Conservation (phyloP, 2,888 invertebrate species). For the Steromphala cineraria region DNA sequence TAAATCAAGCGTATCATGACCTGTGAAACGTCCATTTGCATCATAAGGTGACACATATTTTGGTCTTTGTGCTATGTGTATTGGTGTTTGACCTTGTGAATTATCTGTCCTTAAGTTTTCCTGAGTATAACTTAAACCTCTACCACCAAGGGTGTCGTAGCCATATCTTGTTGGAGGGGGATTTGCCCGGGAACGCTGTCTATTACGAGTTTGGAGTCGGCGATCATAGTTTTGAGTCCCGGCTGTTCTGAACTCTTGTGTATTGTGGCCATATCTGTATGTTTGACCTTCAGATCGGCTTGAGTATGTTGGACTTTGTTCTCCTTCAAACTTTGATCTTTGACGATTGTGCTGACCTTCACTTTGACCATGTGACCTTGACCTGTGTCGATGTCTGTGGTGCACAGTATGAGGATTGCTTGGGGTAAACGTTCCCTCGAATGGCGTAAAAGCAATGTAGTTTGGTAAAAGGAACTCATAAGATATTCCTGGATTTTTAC, state of each 20-base stretch:
- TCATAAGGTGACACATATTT: constrained; percentile 13
- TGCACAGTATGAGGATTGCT: not conserved
- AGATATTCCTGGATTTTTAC: constrained; percentile 49
- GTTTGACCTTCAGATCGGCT: not conserved
- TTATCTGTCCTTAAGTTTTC: not conserved
- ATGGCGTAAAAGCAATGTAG: constrained; percentile 42
- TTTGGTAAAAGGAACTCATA: constrained; percentile 43
- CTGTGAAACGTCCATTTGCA: not conserved
- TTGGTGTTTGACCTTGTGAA: not conserved
- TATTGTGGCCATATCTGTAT: not conserved
- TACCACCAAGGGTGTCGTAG: constrained; percentile 40
- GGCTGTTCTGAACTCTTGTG: constrained; percentile 6
- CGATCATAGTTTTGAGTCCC: not conserved
- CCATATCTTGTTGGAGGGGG: constrained; percentile 28
- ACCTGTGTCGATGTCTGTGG: not conserved
- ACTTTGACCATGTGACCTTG: not conserved
- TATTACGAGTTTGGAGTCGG: no score
- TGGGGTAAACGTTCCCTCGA: constrained; percentile 27
- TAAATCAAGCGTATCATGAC: not conserved
- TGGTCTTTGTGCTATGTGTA: constrained; percentile 8
- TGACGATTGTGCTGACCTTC: not conserved
- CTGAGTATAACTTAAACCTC: constrained; percentile 40
- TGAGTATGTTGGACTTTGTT: not conserved
- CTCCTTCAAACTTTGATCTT: not conserved
- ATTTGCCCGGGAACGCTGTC: not conserved